Conservation (phyloP, 2,888 invertebrate species). For the Trilocha varians region DNA sequence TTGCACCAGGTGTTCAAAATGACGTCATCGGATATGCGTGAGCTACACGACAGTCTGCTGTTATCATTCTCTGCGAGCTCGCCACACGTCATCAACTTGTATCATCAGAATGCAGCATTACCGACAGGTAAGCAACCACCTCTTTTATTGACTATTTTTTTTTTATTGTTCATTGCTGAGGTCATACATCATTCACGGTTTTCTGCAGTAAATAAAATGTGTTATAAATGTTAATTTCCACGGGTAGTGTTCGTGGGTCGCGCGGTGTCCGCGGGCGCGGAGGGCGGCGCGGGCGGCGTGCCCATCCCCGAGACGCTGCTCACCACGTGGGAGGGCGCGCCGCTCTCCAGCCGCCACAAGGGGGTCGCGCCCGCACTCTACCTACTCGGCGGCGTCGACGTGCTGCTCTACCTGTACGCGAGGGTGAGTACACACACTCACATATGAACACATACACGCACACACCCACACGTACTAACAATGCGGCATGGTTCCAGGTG, state of each 20-base stretch:
- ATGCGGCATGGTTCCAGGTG: slow-evolving; percentile 45
- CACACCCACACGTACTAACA: background rate
- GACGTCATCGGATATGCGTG: slow-evolving; percentile 58
- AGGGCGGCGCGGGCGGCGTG: slow-evolving; percentile 16
- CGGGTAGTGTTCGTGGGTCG: slow-evolving; percentile 14
- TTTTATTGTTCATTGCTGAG: too few relatives aligned
- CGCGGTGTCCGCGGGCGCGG: slow-evolving; percentile 15
- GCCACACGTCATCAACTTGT: slow-evolving; percentile 66
- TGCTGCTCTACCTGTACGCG: slow-evolving; percentile 79
- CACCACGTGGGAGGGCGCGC: slow-evolving; percentile 32
- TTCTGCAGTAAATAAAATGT: too few relatives aligned
- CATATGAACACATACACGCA: background rate
- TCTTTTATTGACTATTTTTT: too few relatives aligned
- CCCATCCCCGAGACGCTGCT: slow-evolving; percentile 48
- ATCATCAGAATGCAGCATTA: slow-evolving; percentile 49
- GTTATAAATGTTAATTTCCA: too few relatives aligned
- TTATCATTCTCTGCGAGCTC: slow-evolving; percentile 76
- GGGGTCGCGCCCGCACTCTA: slow-evolving; percentile 71
- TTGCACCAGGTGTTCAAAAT: slow-evolving; percentile 65
- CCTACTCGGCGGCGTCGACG: slow-evolving; percentile 76
- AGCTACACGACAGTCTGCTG: slow-evolving; percentile 75
- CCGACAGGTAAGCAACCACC: slow-evolving; percentile 42
- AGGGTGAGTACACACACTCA: slow-evolving; percentile 57
- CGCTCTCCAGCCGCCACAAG: slow-evolving; percentile 54
- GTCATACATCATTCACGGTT: too few relatives aligned